A percentile compares a stretch with the other conserved stretches of the same genome.
These are phyloP conservation scores for Hermodice carunculata DNA, from an alignment of 2,888 invertebrate genomes.

Conservation along the genomic window DNA sequence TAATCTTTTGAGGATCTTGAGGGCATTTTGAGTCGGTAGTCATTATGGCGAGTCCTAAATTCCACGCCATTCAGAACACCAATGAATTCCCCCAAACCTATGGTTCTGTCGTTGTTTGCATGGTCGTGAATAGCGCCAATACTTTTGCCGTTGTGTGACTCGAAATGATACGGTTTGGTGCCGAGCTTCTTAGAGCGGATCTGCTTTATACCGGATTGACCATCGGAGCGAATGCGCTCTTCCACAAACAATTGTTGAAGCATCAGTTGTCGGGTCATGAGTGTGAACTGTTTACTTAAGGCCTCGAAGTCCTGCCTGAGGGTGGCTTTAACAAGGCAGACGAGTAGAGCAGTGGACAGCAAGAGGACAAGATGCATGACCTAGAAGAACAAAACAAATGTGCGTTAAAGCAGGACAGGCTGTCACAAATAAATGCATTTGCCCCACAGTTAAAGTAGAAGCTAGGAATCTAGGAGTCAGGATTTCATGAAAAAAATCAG, in stretches of 20 bases:
- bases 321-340: no score
- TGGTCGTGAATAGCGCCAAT: constrained; percentile 25
- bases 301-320: no score
- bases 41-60: constrained; percentile 22
- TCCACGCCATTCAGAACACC: constrained; percentile 24
- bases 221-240: constrained; percentile 44
- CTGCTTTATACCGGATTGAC: constrained; percentile 38
- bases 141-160: constrained; percentile 31
- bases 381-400: no score
- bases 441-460: no score
- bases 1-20: constrained; percentile 27
- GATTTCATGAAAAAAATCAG: no score
- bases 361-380: no score
- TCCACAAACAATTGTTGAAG: constrained; percentile 53
- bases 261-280: constrained; percentile 50
- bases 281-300: no score
- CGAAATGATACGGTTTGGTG: constrained; percentile 41
- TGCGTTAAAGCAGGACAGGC: no score
- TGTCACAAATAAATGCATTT: no score
- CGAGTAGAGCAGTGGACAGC: no score
- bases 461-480: no score
- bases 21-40: constrained; percentile 26
- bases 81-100: neutral
- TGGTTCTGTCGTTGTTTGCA: constrained; percentile 3
- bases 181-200: constrained; percentile 33